Evolutionary conservation across 2,113 vertebrate genomes (phyloP), one percentile per base, ranked within the genome.

Genomic region (Hippolais icterina): DNA sequence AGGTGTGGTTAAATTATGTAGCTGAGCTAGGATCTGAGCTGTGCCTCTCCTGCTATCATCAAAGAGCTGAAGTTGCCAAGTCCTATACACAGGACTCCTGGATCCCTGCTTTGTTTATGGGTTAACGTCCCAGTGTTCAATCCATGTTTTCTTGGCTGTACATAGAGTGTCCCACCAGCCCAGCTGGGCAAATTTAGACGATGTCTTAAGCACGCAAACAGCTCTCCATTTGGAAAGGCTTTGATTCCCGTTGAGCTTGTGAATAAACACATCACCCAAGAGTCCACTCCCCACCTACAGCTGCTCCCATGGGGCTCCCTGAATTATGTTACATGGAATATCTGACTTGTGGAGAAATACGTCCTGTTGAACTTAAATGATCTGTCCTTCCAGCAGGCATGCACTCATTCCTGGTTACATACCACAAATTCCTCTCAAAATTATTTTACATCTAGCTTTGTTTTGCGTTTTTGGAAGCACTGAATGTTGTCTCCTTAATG

Each of bases 211-310:
- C 49, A 35, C 1, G 35, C 42, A 89, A 83, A 50, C 79, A 87
- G 59, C 82, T 85, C 37, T 93, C 27, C 27, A 17, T 25, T 93
- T 82, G 89, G 70, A 65, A 96, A 85, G 47, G 63, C 70, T 87
- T 60, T 42, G 87, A 93, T 72, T 95, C 66, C 78, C 0, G 1
- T 76, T 49, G 82, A 91, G 87, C 66, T 15, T n/a, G 22, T 65
- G 84, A n/a, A 72, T 65, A 72, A 93, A 85, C 74, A 85, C 82
- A 72, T 95, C 87, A 87, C 84, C 90, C 87, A 37, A 77, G 74
- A 91, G 91, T 12, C 78, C 81, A 47, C 47, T 94, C 59, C 44
- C 56, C 83, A 81, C 60, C 79, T 92, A 21, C 75, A 83, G 42
- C 68, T 82, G 63, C 54, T 85, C 53, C 82, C 50, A 47, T 1